A percentile compares a stretch with the other conserved stretches of the same genome.
Evolutionary conservation across 23 tunicate genomes (phyloP).

Genomic region (Diplosoma virens): DNA sequence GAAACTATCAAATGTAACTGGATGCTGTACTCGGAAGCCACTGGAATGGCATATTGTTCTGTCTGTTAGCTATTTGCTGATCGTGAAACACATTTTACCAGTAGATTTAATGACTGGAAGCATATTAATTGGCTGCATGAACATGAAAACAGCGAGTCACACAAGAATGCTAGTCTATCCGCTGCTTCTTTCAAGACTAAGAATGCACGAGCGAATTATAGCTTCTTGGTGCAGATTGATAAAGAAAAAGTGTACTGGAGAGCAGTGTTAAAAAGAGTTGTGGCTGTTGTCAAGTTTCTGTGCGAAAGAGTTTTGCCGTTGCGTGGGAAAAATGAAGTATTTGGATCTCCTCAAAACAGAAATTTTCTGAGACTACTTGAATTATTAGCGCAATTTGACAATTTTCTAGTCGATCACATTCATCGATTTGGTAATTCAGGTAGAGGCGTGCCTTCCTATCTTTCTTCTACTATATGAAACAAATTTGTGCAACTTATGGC

Average conservation of each 20-base stretch:
- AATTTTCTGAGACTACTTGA: constrained; percentile 21
- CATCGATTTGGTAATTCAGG: constrained; percentile 19
- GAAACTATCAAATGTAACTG: constrained; percentile 19
- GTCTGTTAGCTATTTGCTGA: constrained; percentile 1
- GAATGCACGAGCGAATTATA: constrained; percentile 23
- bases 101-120: constrained; percentile 17
- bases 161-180: neutral
- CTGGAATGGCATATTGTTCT: constrained; percentile 7
- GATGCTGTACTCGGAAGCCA: constrained; percentile 18
- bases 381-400: constrained; percentile 23
- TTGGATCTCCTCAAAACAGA: constrained; percentile 18
- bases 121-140: constrained; percentile 23
- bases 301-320: constrained; percentile 22
- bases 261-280: constrained; percentile 27
- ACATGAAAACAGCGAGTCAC: constrained; percentile 15
- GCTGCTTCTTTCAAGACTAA: constrained; percentile 18
- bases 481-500: constrained; percentile 19
- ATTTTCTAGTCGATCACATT: constrained; percentile 21
- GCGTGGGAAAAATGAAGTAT: constrained; percentile 12
- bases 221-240: constrained; percentile 25
- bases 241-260: constrained; percentile 22
- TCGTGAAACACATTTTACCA: constrained; percentile 20
- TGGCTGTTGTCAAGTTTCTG: constrained; percentile 28
- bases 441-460: constrained; percentile 17
- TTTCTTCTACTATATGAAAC: constrained; percentile 18